These are phyloP conservation scores for Watsonalla binaria DNA, from an alignment of 2,888 invertebrate genomes.

Conservation along the genomic window DNA sequence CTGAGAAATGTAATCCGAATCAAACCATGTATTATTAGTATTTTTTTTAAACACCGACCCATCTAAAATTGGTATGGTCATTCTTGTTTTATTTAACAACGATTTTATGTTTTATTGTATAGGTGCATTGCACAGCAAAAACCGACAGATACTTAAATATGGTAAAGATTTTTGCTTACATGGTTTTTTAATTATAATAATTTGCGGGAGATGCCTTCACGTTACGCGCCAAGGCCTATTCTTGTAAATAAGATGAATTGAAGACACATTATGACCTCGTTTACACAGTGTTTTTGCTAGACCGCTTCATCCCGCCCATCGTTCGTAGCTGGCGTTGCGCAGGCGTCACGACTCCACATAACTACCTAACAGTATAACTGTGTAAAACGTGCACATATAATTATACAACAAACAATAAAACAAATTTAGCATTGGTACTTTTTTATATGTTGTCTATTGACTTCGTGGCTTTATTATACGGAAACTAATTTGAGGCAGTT, in stretches of 20 bases:
- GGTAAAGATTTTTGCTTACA: slow-evolving; percentile 13
- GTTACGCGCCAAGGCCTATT: slow-evolving; percentile 22
- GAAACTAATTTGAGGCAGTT: slow-evolving; percentile 10
- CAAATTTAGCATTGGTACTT: background rate
- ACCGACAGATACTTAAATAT: background rate
- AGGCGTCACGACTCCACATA: slow-evolving; percentile 1
- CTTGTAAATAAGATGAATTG: slow-evolving; percentile 21
- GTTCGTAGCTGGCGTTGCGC: background rate
- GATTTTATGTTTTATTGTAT: no score
- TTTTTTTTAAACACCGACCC: no score
- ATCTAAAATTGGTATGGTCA: no score
- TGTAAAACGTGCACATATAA: slow-evolving; percentile 46
- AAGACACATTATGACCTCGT: slow-evolving; percentile 30
- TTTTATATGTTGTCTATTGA: slow-evolving; percentile 1
- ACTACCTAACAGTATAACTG: slow-evolving; percentile 25
- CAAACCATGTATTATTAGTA: no score
- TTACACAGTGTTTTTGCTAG: slow-evolving; percentile 33
- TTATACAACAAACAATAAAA: slow-evolving; percentile 32
- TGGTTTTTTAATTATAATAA: background rate
- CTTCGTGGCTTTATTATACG: slow-evolving; percentile 7
- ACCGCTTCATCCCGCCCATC: slow-evolving; percentile 36
- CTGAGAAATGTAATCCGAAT: no score
- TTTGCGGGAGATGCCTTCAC: slow-evolving; percentile 1
- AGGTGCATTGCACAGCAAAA: background rate
- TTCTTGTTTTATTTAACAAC: no score